Base-by-base conservation (phyloP, 2,113 vertebrate genomes). In the Macroglossus sobrinus region DNA sequence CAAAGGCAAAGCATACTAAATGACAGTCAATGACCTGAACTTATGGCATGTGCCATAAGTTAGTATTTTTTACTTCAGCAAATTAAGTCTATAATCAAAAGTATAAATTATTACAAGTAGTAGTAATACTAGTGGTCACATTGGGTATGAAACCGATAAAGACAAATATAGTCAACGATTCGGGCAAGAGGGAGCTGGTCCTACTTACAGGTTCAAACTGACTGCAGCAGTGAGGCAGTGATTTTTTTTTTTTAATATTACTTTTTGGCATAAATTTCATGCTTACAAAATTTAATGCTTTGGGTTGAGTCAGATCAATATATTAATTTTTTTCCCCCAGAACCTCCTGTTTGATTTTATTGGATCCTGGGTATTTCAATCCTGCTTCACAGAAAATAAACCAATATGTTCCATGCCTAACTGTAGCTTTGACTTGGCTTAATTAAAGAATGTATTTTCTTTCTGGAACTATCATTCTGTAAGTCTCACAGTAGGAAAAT, bases 31-130 rank as follows among this genome's bases (percentile, higher is more conserved):
- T 61, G 74, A 40, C 55, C 35, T 94, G 63, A 45, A 74, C 91
- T 89, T 91, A 94, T 64, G 63, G 43, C 72, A 78, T 89, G 26
- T 50, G 63, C 63, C 69, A 81, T 69, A 64, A 95, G 94, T 93
- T 74, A 89, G 43, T 57, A 61, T 45, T 79, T 71, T 92, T 93
- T 55, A 90, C 35, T 81, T 85, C 3, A 47, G 19, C 26, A 86
- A 92, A 84, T 21, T 89, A 96, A 95, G 71, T 79, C 50, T 75
- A 86, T 75, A 89, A 76, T 94, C 28, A 69, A 89, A 95, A 78
- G 47, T 78, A 57, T 40, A 75, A 90, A 82, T 94, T 91, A 75
- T 19, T 68, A 45, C 59, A 86, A 92, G 28, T 45, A 79, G 50
- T 40, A 76, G 40, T 68, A 33, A 84, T 8, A 80, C 47, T 26